Evolutionary conservation across 2,888 invertebrate species (phyloP), one percentile per base, ranked within the genome.

Genomic region (Eledona agricola): DNA sequence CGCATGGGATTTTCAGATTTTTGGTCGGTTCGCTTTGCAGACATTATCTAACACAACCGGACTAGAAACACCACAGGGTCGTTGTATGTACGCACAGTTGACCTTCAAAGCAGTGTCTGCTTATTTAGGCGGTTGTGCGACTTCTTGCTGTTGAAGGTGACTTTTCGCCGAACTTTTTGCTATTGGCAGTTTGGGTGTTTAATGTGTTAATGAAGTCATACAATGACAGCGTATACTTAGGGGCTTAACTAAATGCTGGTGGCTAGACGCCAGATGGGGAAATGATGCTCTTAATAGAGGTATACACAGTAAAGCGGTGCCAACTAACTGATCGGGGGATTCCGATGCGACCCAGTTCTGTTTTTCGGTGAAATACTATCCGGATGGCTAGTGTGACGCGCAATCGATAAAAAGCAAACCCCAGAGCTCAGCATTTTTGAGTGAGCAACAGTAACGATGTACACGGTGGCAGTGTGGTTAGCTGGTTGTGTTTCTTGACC

Each of bases 381-480:
- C 13, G 29, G 10, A 11, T 29, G 6, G 23, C n/a, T 32, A 32
- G 22, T 43, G 26, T 46, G 34, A 35, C 35, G 46, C 26, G 34
- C 34, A 28, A 46, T 49, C 38, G 29, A 49, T 49, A 32, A 16
- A 16, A 5, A 4, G 6, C 29, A 31, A 42, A 28, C 11, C 17
- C 42, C 42, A 29, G 43, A 15, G 43, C 23, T 40, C 17, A 26
- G 7, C 13, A 19, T 38, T 13, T 26, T 40, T 10, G 26, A 28
- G 25, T 28, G 11, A 7, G 10, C 38, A 38, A 25, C 22, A 11
- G 7, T 32, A 26, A 32, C 70, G 70, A 60, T 71, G 66, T 69
- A 84, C 88, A 85, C 87, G 81, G 82, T 94, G 96, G 96, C 96
- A 96, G 96, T 96, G 96, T 96, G 94, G 95, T 96, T 96, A 96